phyloP scores from a whole-genome alignment of 2,888 invertebrate species.

The Drosophila infuscata region DNA sequence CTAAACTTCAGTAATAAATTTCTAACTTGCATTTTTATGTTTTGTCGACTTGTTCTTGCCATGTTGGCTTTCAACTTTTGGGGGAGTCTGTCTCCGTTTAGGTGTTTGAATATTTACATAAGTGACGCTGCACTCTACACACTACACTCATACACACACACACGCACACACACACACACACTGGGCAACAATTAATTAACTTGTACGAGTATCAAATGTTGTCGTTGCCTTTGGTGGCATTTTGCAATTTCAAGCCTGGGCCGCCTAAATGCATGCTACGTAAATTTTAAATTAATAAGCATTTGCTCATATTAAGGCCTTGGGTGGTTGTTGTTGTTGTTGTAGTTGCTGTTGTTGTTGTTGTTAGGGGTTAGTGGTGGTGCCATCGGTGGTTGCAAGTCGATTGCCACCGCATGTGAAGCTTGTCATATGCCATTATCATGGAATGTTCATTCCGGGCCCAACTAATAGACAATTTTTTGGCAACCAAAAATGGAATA shows the following conservation, averaged over 20 bases:
- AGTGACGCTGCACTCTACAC: constrained; percentile 59
- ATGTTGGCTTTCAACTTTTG: constrained; percentile 74
- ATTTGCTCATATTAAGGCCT: constrained; percentile 51
- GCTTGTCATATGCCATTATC: constrained; percentile 81
- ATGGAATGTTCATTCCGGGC: constrained; percentile 70
- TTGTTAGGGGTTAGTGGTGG: neutral
- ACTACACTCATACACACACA: constrained; percentile 8
- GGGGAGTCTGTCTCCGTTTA: constrained; percentile 49
- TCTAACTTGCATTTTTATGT: constrained; percentile 29
- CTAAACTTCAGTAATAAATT: constrained; percentile 2
- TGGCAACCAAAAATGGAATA: constrained; percentile 72
- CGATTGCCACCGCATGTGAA: constrained; percentile 75
- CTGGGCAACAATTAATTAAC: constrained; percentile 81
- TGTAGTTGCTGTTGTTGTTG: neutral
- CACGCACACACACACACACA: neutral
- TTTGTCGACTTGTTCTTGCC: constrained; percentile 31
- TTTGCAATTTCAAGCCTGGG: constrained; percentile 52
- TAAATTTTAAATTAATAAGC: constrained; percentile 81
- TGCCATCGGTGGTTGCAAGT: constrained; percentile 1
- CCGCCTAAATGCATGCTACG: constrained; percentile 68
- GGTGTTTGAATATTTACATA: constrained; percentile 72
- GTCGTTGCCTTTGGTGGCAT: constrained; percentile 55
- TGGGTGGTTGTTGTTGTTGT: constrained; percentile 1
- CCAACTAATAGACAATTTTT: constrained; percentile 82
- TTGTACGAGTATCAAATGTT: constrained; percentile 77